Percentiles rank a stretch among this genome's conserved stretches.
Evolutionary conservation across 1,140 invertebrate species (phyloP).

Genomic region (Aphaenogaster floridana): DNA sequence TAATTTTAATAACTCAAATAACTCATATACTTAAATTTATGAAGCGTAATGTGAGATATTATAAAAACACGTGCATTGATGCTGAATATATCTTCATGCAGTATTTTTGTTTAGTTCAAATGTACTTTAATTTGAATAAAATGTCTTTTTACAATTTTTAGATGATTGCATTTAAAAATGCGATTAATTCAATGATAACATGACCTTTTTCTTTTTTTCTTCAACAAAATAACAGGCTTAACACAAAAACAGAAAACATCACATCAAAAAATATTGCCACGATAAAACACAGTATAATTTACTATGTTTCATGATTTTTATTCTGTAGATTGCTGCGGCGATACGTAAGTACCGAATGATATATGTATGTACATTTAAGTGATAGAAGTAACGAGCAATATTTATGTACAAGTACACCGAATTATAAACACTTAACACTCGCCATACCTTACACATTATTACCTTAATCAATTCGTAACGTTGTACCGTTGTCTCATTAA

Average conservation of each 20-base stretch:
- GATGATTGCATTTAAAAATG: not conserved
- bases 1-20: not conserved
- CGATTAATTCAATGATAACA: not conserved
- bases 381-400: slow-evolving; percentile 83
- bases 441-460: slow-evolving; percentile 78
- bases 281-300: slow-evolving; percentile 56
- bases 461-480: slow-evolving; percentile 76
- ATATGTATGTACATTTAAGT: slow-evolving; percentile 84
- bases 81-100: not conserved
- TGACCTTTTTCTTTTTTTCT: not conserved
- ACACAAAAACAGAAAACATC: slow-evolving; percentile 30
- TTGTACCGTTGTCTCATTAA: slow-evolving; percentile 71
- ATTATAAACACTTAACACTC: slow-evolving; percentile 85
- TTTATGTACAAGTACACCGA: slow-evolving; percentile 85
- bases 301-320: slow-evolving; percentile 75
- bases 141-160: not conserved
- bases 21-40: not conserved
- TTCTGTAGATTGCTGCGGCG: slow-evolving; percentile 76
- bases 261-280: slow-evolving; percentile 56
- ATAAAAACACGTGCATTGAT: slow-evolving; percentile 9
- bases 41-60: not conserved
- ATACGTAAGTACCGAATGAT: slow-evolving; percentile 80
- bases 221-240: slow-evolving; percentile 40
- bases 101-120: slow-evolving; percentile 15
- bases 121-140: not conserved